These are phyloP conservation scores for Chaenocephalus aceratus DNA, from an alignment of 2,113 vertebrate species.

Conservation along the genomic window DNA sequence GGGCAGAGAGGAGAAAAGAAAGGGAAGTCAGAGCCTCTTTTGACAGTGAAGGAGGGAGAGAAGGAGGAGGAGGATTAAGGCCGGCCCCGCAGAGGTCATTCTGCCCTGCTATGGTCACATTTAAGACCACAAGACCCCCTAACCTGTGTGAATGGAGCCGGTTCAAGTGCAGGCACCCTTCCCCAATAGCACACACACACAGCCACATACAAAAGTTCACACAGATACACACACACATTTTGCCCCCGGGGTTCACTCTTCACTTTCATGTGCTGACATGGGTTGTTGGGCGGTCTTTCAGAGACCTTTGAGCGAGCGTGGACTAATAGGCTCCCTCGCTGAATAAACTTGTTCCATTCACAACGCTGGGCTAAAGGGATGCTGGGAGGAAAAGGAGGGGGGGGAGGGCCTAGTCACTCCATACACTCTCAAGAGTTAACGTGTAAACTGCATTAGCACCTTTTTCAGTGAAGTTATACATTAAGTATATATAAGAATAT, in stretches of 20 bases:
- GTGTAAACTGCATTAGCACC: background rate
- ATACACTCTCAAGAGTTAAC: background rate
- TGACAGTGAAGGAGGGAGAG: constrained; percentile 78
- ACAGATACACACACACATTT: constrained; percentile 29
- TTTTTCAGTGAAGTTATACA: background rate
- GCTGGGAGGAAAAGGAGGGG: background rate
- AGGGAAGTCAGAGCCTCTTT: constrained; percentile 82
- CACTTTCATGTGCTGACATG: constrained; percentile 71
- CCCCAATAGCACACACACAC: constrained; percentile 12
- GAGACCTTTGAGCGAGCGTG: constrained; percentile 44
- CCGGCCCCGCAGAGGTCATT: constrained; percentile 85
- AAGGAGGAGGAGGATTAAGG: constrained; percentile 83
- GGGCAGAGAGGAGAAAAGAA: constrained; percentile 79
- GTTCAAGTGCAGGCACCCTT: constrained; percentile 86
- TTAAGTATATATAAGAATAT: background rate
- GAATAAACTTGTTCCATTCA: constrained; percentile 65
- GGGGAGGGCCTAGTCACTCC: constrained; percentile 8
- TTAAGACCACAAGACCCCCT: constrained; percentile 77
- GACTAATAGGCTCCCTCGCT: constrained; percentile 64
- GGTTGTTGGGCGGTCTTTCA: constrained; percentile 58
- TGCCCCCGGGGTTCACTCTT: constrained; percentile 52
- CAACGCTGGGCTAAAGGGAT: constrained; percentile 35
- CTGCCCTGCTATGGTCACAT: constrained; percentile 86
- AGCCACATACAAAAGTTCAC: background rate
- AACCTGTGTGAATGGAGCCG: constrained; percentile 80